phyloP scores from a whole-genome alignment of 2,113 vertebrate genomes.

The Corythaixoides concolor region DNA sequence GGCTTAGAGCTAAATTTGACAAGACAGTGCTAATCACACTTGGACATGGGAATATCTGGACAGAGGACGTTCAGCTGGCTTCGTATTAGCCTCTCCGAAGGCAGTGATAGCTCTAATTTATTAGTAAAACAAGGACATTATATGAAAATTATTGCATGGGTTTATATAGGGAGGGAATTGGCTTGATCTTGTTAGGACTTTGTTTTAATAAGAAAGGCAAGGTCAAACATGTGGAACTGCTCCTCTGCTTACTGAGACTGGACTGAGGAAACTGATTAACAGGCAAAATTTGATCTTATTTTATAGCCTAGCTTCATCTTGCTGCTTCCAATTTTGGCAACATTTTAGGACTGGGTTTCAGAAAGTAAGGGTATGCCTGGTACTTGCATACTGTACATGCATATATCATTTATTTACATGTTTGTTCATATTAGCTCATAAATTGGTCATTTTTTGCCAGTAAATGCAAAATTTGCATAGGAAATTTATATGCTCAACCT shows the following conservation, averaged over 20 bases:
- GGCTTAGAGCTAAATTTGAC: slow-evolving; percentile 81
- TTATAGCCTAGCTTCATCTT: background rate
- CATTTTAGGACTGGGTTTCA: background rate
- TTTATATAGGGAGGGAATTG: background rate
- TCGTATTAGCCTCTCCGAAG: background rate
- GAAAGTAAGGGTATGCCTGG: background rate
- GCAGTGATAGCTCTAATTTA: background rate
- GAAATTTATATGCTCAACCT: background rate
- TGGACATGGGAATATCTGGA: slow-evolving; percentile 76
- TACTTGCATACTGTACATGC: background rate
- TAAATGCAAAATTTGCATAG: background rate
- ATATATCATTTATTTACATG: background rate
- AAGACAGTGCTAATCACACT: slow-evolving; percentile 76
- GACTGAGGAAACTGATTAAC: background rate
- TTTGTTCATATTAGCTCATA: background rate
- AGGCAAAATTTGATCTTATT: background rate
- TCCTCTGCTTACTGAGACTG: background rate
- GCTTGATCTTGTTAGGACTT: background rate
- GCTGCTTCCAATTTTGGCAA: background rate
- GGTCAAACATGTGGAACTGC: background rate
- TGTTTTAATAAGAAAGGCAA: background rate
- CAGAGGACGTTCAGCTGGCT: slow-evolving; percentile 43
- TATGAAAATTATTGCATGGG: background rate
- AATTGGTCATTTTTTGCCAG: background rate
- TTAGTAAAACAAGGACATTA: background rate